phyloP scores from a whole-genome alignment of 2,888 invertebrate species.

The Scaptomyza polygonia region DNA sequence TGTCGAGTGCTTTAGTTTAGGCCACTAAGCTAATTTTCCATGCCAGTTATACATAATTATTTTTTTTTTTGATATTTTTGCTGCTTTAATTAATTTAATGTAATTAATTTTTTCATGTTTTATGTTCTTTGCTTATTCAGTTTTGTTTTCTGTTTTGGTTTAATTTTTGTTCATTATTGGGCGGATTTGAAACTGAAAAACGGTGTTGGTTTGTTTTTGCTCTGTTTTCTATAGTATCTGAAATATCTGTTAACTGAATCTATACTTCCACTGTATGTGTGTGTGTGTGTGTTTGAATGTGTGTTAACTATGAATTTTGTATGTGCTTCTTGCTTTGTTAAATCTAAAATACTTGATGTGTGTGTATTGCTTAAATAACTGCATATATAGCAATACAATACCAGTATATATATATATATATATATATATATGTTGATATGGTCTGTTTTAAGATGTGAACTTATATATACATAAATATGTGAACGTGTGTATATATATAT shows the following conservation, averaged over 20 bases:
- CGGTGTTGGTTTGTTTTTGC: constrained; percentile 55
- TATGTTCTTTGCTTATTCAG: constrained; percentile 46
- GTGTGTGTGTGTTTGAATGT: constrained; percentile 8
- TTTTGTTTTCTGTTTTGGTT: constrained; percentile 5
- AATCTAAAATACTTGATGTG: not conserved
- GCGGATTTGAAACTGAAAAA: constrained; percentile 77
- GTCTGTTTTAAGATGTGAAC: constrained; percentile 69
- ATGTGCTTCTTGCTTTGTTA: not conserved
- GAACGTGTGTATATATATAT: not conserved
- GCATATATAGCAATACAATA: constrained; percentile 45
- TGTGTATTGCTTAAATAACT: constrained; percentile 32
- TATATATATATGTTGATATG: constrained; percentile 60
- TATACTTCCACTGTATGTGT: constrained; percentile 9
- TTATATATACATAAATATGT: constrained; percentile 13
- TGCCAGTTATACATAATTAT: constrained; percentile 32
- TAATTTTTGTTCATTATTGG: constrained; percentile 49
- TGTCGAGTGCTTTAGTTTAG: constrained; percentile 65
- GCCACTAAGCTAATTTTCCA: constrained; percentile 48
- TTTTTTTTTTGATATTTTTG: constrained; percentile 77
- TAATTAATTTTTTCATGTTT: constrained; percentile 21
- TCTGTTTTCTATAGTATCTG: constrained; percentile 24
- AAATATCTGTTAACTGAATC: constrained; percentile 46
- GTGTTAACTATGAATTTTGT: constrained; percentile 36
- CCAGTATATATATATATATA: constrained; percentile 26
- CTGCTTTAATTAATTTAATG: constrained; percentile 52